Conservation (phyloP, 2,888 invertebrate genomes). For the Agrenia bidenticulata region DNA sequence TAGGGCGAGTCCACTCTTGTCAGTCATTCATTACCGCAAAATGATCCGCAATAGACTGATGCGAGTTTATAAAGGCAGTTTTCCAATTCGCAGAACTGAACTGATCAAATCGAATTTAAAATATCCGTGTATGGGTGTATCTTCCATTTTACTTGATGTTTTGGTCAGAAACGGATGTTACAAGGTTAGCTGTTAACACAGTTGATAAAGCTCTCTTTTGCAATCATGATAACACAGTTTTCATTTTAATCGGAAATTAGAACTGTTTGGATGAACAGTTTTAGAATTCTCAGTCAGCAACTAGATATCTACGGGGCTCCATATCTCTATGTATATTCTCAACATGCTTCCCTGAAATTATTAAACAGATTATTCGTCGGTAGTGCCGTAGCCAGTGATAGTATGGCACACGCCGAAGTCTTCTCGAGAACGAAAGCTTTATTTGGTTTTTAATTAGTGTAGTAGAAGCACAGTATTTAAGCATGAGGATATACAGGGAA, state of each 20-base stretch:
- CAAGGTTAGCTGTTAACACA: conserved; percentile 20
- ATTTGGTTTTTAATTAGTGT: no score
- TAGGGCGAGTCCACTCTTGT: conserved; percentile 6
- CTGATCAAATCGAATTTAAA: conserved; percentile 1
- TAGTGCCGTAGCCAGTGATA: no score
- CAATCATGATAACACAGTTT: conserved; percentile 46
- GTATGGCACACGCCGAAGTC: no score
- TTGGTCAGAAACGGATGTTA: background rate
- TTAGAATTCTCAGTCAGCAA: conserved; percentile 6
- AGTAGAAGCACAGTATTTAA: no score
- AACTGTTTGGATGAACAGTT: conserved; percentile 7
- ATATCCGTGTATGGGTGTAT: conserved; percentile 1
- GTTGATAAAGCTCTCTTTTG: conserved; percentile 47
- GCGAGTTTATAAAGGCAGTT: background rate
- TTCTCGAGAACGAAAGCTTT: no score
- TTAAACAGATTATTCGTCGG: no score
- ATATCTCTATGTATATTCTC: background rate
- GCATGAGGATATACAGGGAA: no score
- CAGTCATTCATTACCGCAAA: conserved; percentile 7
- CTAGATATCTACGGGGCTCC: conserved; percentile 10
- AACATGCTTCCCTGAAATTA: background rate
- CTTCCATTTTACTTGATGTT: conserved; percentile 8
- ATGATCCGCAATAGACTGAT: conserved; percentile 3
- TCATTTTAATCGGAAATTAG: conserved; percentile 38
- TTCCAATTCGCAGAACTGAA: conserved; percentile 4